phyloP scores from a whole-genome alignment of 1,140 invertebrate species.

The Drosophila tropicalis region DNA sequence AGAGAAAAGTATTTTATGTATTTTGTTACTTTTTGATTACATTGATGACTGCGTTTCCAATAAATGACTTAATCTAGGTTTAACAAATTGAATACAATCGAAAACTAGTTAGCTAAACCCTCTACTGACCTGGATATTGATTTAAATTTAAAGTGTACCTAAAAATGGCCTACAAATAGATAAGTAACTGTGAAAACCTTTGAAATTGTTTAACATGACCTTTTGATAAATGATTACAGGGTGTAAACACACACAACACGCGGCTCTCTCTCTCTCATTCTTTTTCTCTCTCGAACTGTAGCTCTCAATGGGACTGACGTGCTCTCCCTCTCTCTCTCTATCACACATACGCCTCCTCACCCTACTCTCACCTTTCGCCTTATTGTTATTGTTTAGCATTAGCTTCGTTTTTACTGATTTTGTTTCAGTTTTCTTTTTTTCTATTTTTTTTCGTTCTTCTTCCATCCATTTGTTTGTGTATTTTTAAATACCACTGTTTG shows the following conservation, averaged over 20 bases:
- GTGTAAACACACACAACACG: background rate
- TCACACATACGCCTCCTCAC: background rate
- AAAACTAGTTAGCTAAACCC: too few species aligned
- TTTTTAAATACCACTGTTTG: conserved; percentile 48
- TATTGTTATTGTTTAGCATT: conserved; percentile 11
- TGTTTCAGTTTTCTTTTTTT: background rate
- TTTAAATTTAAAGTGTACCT: too few species aligned
- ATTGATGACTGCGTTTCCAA: too few species aligned
- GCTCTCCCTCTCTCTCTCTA: background rate
- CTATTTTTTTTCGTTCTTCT: background rate
- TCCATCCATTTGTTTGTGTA: conserved; percentile 26
- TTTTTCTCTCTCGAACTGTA: background rate
- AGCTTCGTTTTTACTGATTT: conserved; percentile 14
- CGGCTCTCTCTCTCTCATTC: background rate
- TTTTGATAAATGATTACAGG: background rate
- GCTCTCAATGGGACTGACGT: background rate
- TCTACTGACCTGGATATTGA: too few species aligned
- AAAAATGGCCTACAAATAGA: too few species aligned
- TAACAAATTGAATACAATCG: too few species aligned
- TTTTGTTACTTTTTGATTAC: too few species aligned
- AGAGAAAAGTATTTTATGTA: too few species aligned
- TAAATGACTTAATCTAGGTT: too few species aligned
- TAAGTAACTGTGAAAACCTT: background rate
- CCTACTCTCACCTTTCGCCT: background rate
- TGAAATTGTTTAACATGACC: background rate